Base-by-base conservation (phyloP, 2,113 vertebrate genomes). In the Rhadina sibilatrix region DNA sequence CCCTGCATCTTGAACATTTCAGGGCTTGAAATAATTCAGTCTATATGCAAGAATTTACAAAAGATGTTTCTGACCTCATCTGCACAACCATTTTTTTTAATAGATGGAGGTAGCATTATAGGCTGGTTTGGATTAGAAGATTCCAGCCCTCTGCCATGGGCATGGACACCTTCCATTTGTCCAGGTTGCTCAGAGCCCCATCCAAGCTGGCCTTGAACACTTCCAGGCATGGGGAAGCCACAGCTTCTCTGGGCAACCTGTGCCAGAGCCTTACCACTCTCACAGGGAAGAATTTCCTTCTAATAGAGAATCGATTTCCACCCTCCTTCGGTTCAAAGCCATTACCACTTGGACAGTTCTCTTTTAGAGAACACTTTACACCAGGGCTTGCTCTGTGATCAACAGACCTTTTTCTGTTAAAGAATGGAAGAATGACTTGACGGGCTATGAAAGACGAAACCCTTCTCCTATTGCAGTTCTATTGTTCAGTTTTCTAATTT, bases 401-500 rank as follows among this genome's bases (percentile, higher is more conserved):
- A 24, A 50, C 76, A 89, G 46, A 54, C 59, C 72, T 66, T 28
- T 28, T 47, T 79, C 90, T 89, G 70, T 65, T 84, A 70, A 89
- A 87, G 87, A 83, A 61, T 18, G 6, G 4, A 85, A 80, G 47
- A 78, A 84, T 75, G 31, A 87, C 59, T 86, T 87, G 86, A 88
- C 52, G 80, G 72, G 59, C 59, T 83, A 23, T 54, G 47, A 92
- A 90, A 96, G 69, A 71, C 10, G 33, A 94, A 83, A 66, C 38
- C 37, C 90, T 92, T 91, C 82, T 80, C 78, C 78, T 44, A 37
- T 69, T 92, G 70, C 63, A 83, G 52, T 42, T 90, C 44, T 56
- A 80, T 95, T 96, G 40, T 93, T 94, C 85, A 74, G 74, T 38
- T 94, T 84, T 94, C 72, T 88, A 95, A 92, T 95, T 94, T 95